phyloP scores from a whole-genome alignment of 1,140 invertebrate genomes.

The Zaprionus tsacasi region DNA sequence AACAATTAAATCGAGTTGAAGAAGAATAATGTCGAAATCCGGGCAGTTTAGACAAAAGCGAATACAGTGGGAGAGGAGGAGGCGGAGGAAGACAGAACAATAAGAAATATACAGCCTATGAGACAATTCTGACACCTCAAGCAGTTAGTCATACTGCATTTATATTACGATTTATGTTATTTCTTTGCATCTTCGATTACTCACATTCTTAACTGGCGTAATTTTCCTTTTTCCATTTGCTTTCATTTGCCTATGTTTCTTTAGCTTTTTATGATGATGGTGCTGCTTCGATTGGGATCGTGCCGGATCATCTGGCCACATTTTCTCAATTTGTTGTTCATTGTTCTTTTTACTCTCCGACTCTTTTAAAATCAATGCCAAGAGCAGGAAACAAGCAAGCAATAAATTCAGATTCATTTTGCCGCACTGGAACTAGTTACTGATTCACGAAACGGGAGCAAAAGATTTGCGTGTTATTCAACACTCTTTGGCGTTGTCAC shows the following conservation, averaged over 20 bases:
- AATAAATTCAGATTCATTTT: not conserved
- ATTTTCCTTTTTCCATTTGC: not conserved
- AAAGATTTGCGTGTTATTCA: too few relatives aligned
- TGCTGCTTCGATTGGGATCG: too few relatives aligned
- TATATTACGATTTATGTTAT: not conserved
- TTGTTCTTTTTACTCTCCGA: not conserved
- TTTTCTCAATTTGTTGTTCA: not conserved
- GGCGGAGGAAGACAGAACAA: not conserved
- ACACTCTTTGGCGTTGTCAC: not conserved
- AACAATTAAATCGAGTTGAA: constrained; percentile 22
- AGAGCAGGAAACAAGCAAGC: not conserved
- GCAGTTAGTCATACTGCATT: not conserved
- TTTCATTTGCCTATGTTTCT: not conserved
- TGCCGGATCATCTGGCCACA: too few relatives aligned
- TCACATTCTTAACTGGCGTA: not conserved
- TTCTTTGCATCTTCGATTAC: not conserved
- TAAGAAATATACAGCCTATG: constrained; percentile 21
- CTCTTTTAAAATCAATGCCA: not conserved
- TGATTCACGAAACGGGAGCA: too few relatives aligned
- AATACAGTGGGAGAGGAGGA: not conserved
- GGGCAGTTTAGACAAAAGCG: not conserved
- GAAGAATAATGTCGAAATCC: constrained; percentile 21
- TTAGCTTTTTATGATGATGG: not conserved
- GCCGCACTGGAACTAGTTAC: not conserved
- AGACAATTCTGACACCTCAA: not conserved